These are phyloP conservation scores for human DNA, from an alignment of 2,113 vertebrate genomes.

Conservation along the genomic window GRCh38 chr12:65718501-65719000, in stretches of 20 bases:
- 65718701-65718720: background rate
- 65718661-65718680: slow-evolving; percentile 5
- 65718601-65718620: background rate
- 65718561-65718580: background rate
- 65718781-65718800: background rate
- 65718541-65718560: background rate
- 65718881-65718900: background rate
- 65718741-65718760: background rate
- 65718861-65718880: background rate
- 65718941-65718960: background rate
- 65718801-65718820: background rate
- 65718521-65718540: background rate
- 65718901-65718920: background rate
- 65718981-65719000: background rate
- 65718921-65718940: background rate
- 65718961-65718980: background rate
- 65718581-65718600: background rate
- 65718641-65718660: background rate
- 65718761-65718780: background rate
- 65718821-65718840: background rate
- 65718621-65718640: background rate
- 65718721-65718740: background rate
- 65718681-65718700: background rate
- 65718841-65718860: background rate
- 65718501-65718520: background rate